Evolutionary conservation across 2,113 vertebrate genomes (phyloP), one percentile per base, ranked within the genome.

Genomic region (Dinomys branickii): DNA sequence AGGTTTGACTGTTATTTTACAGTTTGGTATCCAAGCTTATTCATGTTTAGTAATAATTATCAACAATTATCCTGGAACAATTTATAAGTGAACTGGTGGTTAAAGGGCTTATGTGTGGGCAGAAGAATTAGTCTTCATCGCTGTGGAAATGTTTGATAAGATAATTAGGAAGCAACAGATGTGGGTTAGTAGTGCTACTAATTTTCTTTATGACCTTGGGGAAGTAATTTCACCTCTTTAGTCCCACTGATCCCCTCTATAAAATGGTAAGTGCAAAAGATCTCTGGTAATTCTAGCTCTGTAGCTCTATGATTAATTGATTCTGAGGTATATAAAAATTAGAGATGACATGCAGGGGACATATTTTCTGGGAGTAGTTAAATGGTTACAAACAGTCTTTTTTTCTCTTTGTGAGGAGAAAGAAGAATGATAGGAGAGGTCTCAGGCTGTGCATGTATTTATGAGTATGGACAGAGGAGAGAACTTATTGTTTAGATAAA

Each of bases 21-120:
- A 84, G 73, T 61, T 93, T 88, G 44, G 61, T 69, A 94, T 80
- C 81, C 69, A 90, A 91, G 87, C 58, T 22, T 94, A n/a, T 78
- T 97, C 41, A 54, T 90, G 38, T 87, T 95, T 94, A 56, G 38
- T 88, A 90, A 85, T 95, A 94, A 92, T 94, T 90, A 94, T 97
- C 95, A 91, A 88, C 38, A 95, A 94, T 96, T 92, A 78, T 84
- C 75, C 87, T 95, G 54, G 71, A 85, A 83, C 54, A 91, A 96
- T 91, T 91, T 95, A 22, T 94, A 95, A 95, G 54, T 85, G 75
- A 87, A 85, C 94, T n/a, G 20, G 77, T 88, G 71, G 82, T 78
- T 71, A 85, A 81, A 94, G 93, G 54, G n/a, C 77, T 85, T 96
- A 59, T 90, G 41, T 90, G 92, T 93, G 90, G 90, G 63, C 90